phyloP scores from a whole-genome alignment of 2,797 vertebrate genomes.

The Chelon labrosus region DNA sequence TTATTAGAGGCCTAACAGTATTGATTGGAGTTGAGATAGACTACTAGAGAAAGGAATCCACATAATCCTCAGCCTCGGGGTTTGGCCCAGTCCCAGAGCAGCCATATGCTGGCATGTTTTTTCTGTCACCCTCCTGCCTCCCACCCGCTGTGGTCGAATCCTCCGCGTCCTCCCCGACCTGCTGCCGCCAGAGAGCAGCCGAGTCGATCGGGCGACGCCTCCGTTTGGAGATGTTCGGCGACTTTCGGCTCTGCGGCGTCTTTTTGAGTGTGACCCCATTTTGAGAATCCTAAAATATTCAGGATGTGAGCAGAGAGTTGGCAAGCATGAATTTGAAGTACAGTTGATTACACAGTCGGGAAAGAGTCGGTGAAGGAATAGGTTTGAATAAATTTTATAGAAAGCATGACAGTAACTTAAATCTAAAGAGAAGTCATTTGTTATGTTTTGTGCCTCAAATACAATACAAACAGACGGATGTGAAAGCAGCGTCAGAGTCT shows the following conservation, averaged over 20 bases:
- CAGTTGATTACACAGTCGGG: too few relatives aligned
- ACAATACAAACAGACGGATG: too few relatives aligned
- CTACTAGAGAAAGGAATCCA: slow-evolving; percentile 14
- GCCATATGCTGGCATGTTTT: slow-evolving; percentile 62
- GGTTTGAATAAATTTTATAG: too few relatives aligned
- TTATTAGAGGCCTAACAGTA: neutral
- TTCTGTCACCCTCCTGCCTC: slow-evolving; percentile 34
- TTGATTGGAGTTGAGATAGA: neutral
- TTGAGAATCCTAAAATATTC: neutral
- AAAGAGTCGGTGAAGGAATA: too few relatives aligned
- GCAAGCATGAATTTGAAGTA: too few relatives aligned
- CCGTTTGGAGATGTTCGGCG: slow-evolving; percentile 20
- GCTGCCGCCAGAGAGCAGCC: slow-evolving; percentile 12
- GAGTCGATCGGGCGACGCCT: too few relatives aligned
- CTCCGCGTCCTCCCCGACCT: slow-evolving; percentile 6
- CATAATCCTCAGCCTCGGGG: slow-evolving; percentile 30
- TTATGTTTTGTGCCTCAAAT: too few relatives aligned
- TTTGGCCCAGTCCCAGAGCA: slow-evolving; percentile 48
- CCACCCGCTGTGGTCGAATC: slow-evolving; percentile 31
- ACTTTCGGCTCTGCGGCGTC: neutral
- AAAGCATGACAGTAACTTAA: too few relatives aligned
- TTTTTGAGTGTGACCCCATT: slow-evolving; percentile 4
- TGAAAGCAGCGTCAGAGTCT: too few relatives aligned
- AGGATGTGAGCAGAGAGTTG: neutral
- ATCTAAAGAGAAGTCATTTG: too few relatives aligned